Base-by-base conservation (phyloP, 2,113 vertebrate species). In the Varanus salvator region DNA sequence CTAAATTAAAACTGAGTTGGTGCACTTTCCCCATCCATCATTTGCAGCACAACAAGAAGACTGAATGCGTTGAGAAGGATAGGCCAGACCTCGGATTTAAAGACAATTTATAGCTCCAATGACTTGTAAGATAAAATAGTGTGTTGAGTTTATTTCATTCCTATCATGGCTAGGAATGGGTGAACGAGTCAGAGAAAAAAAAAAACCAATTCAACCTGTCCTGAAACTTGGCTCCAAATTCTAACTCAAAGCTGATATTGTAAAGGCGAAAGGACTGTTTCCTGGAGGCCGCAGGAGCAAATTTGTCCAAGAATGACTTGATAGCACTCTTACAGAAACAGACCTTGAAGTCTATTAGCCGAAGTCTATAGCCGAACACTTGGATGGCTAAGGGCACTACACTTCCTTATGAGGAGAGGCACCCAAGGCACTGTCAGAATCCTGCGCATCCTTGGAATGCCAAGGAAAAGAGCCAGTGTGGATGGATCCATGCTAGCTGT, bases 51-150 rank as follows among this genome's bases (percentile, higher is more conserved):
- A 83, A 74, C 0, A 25, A 69, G 87, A 84, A 92, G 27, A 50
- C 84, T 25, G 57, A 85, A 89, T 80, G 88, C 86, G 87, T 48
- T 83, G 21, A 0, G 0, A 83, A 91, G 75, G 27, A 29, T 48
- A 86, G 84, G 3, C 64, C 50, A 52, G 52, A 92, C 50, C 85
- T 93, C 68, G 87, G 92, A 89, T 93, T 94, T 93, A 88, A 90
- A 95, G 89, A 92, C 92, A 96, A 95, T 96, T 96, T 95, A 95
- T 91, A 95, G 95, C 94, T 96, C 94, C 88, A 89, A 3, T 95
- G 94, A 78, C 84, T 93, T 95, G 93, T 93, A 91, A 92, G 94
- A 94, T 89, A 91, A 92, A 92, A 92, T 0, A 78, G 88, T 89
- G 93, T 78, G 93, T 90, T 88, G 89, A 85, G 88, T 90, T 94